These are phyloP conservation scores for Garrulus glandarius DNA, from an alignment of 2,797 vertebrate genomes.

Conservation along the genomic window DNA sequence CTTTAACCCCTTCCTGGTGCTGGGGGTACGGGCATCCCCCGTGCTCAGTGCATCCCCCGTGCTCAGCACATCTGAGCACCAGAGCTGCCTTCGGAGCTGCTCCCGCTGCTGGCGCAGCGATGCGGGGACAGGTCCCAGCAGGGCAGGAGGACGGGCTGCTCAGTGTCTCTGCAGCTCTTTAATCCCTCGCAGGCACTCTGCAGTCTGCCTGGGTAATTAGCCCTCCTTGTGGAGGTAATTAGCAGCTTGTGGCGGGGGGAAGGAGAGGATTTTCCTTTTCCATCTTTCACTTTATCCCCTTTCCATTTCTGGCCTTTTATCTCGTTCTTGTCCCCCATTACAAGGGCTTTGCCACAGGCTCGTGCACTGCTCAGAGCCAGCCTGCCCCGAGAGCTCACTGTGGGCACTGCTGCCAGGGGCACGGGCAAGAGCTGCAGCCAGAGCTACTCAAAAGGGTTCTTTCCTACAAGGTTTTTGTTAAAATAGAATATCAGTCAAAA, in stretches of 20 bases:
- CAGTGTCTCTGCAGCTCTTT: fast-evolving
- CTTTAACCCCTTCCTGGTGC: not conserved
- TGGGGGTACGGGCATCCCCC: fast-evolving
- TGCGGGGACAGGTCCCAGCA: fast-evolving
- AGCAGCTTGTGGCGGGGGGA: not conserved
- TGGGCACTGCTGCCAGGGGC: not conserved
- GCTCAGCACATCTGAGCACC: fast-evolving
- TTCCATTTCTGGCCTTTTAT: not conserved
- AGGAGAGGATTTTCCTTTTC: not conserved
- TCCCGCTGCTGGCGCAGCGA: fast-evolving
- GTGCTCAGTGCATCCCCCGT: fast-evolving
- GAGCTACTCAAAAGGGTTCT: not conserved
- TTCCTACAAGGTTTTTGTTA: not conserved
- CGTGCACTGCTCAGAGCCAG: not conserved
- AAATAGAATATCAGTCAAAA: not conserved
- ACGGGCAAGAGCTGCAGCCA: not conserved
- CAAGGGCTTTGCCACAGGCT: not conserved
- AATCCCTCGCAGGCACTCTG: not conserved
- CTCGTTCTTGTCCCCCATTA: too few relatives aligned
- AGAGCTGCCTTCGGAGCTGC: not conserved
- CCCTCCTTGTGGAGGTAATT: not conserved
- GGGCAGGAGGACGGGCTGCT: not conserved
- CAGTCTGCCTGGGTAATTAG: not conserved
- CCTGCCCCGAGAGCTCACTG: not conserved
- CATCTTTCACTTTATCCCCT: not conserved